A percentile compares a stretch with the other conserved stretches of the same genome.
Evolutionary conservation across 1,140 invertebrate species (phyloP).

Genomic region (Zaprionus ornatus): DNA sequence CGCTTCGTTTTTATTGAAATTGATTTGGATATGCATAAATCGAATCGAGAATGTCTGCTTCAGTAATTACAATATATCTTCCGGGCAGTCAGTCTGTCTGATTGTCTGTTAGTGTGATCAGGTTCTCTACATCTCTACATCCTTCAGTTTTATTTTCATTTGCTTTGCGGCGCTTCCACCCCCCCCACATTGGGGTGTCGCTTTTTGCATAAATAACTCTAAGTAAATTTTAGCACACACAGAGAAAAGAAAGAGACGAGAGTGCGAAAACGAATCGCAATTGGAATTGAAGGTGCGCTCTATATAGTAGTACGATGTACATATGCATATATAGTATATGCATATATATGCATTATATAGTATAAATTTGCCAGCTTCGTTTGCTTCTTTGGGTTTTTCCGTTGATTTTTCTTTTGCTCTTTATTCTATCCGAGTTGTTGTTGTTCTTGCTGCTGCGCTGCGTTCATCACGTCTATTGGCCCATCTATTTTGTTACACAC

Average conservation of each 20-base stretch:
- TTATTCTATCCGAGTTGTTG: conserved; percentile 12
- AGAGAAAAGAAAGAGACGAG: not conserved
- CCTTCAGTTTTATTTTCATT: conserved; percentile 11
- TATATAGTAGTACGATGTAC: conserved; percentile 48
- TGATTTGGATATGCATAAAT: conserved; percentile 81
- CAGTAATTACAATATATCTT: conserved; percentile 80
- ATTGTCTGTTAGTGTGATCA: not conserved
- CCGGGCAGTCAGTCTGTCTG: conserved; percentile 3
- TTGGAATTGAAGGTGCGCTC: conserved; percentile 33
- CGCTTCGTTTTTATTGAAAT: conserved; percentile 66
- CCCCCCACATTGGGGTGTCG: conserved; percentile 26
- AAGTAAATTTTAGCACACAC: conserved; percentile 74
- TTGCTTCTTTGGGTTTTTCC: conserved; percentile 15
- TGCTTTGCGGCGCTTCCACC: conserved; percentile 12
- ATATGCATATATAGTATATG: conserved; percentile 40
- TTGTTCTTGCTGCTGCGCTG: conserved; percentile 23
- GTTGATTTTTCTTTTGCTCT: conserved; percentile 14
- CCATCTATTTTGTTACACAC: conserved; percentile 50
- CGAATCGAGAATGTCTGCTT: conserved; percentile 49
- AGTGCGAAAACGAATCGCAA: conserved; percentile 16
- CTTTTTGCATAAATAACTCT: conserved; percentile 77
- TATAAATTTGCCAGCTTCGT: conserved; percentile 67
- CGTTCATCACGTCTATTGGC: conserved; percentile 78
- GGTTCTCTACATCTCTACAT: not conserved
- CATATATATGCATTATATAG: conserved; percentile 38